Evolutionary conservation across 2,113 vertebrate species (phyloP).

Genomic region (Steatornis caripensis): DNA sequence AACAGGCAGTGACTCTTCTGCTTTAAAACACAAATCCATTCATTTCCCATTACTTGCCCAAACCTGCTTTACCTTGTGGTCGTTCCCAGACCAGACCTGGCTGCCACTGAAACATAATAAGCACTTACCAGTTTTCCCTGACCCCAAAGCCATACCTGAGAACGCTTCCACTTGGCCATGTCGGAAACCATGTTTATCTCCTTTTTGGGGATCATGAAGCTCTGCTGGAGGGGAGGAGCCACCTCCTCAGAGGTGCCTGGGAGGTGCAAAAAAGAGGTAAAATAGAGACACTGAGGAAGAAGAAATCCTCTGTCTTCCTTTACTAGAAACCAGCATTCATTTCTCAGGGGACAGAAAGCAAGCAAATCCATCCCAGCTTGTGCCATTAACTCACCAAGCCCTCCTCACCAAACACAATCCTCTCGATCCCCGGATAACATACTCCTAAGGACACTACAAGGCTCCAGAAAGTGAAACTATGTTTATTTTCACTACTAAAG

Average conservation of each 20-base stretch:
- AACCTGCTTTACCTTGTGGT: neutral
- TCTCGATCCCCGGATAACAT: accelerated
- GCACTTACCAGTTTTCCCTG: neutral
- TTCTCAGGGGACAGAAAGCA: neutral
- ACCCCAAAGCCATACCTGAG: constrained; percentile 77
- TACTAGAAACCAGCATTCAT: neutral
- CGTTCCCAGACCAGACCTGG: neutral
- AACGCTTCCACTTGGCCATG: constrained; percentile 97
- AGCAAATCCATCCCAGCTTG: neutral
- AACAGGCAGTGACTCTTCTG: neutral
- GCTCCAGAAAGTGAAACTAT: neutral
- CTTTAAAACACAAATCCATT: neutral
- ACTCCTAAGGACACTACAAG: neutral
- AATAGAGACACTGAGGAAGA: neutral
- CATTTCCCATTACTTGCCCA: neutral
- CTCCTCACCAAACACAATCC: neutral
- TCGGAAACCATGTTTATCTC: constrained; percentile 93
- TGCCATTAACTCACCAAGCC: neutral
- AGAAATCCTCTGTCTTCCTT: neutral
- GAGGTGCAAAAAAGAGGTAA: neutral
- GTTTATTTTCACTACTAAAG: neutral
- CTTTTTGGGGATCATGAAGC: constrained; percentile 89
- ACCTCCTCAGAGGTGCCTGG: constrained; percentile 82
- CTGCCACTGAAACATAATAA: neutral
- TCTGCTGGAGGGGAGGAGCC: constrained; percentile 53